phyloP scores from a whole-genome alignment of 2,797 vertebrate genomes.

The Gallinago solitaria region DNA sequence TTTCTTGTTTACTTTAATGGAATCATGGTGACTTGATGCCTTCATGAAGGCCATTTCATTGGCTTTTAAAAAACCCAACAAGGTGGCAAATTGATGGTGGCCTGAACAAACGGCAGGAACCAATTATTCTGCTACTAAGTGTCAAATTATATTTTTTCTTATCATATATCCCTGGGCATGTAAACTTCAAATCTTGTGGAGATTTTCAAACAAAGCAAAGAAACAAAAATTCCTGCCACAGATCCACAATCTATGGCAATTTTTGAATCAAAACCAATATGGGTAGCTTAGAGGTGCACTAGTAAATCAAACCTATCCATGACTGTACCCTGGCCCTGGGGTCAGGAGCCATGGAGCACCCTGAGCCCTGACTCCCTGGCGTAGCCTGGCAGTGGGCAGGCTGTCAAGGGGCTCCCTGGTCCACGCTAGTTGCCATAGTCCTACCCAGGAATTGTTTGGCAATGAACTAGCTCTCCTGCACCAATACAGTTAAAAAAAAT shows the following conservation, averaged over 20 bases:
- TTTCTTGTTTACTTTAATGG: not conserved
- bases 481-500: not conserved
- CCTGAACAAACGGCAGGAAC: not conserved
- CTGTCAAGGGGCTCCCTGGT: not conserved
- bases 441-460: not conserved
- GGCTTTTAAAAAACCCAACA: not conserved
- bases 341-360: not conserved
- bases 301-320: not conserved
- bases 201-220: not conserved
- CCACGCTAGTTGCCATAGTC: fast-evolving
- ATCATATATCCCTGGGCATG: fast-evolving
- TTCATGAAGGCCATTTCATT: not conserved
- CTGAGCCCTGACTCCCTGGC: fast-evolving
- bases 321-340: not conserved
- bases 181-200: not conserved
- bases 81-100: not conserved
- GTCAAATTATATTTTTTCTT: not conserved
- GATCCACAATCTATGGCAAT: not conserved
- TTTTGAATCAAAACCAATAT: not conserved
- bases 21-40: not conserved
- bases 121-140: not conserved
- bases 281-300: not conserved
- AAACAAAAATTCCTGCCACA: not conserved
- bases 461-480: not conserved
- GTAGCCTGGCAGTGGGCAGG: not conserved